phyloP scores from a whole-genome alignment of 2,888 invertebrate genomes.

The Drosophila barbarae region DNA sequence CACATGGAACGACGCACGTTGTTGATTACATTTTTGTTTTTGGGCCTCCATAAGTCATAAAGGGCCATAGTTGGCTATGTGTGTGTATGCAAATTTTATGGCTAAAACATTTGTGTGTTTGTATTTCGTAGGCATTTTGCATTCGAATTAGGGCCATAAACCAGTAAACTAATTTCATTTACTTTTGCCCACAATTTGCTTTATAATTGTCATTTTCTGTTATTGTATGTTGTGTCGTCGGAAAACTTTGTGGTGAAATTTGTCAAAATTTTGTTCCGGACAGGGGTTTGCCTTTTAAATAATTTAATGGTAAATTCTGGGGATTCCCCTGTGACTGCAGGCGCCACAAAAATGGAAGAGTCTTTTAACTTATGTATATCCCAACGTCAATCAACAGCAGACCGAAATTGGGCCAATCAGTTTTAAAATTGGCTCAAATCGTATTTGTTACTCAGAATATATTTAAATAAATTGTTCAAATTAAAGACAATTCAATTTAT shows the following conservation, averaged over 20 bases:
- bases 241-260: constrained; percentile 40
- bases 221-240: constrained; percentile 31
- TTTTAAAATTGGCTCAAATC: background rate
- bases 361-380: background rate
- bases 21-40: constrained; percentile 36
- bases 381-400: background rate
- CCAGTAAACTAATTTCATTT: constrained; percentile 56
- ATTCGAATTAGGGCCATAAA: constrained; percentile 48
- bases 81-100: constrained; percentile 39
- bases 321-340: background rate
- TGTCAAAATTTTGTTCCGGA: constrained; percentile 22
- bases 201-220: constrained; percentile 43
- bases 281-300: constrained; percentile 10
- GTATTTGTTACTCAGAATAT: background rate
- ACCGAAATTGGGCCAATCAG: constrained; percentile 3
- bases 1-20: constrained; percentile 17
- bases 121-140: constrained; percentile 22
- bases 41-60: constrained; percentile 21
- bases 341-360: background rate
- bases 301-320: constrained; percentile 16
- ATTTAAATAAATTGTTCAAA: background rate
- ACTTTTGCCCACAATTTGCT: constrained; percentile 34
- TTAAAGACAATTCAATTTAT: background rate
- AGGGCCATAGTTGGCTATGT: constrained; percentile 2
- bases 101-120: constrained; percentile 27